These are phyloP conservation scores for Brachionichthys hirsutus DNA, from an alignment of 2,113 vertebrate genomes.

Conservation along the genomic window DNA sequence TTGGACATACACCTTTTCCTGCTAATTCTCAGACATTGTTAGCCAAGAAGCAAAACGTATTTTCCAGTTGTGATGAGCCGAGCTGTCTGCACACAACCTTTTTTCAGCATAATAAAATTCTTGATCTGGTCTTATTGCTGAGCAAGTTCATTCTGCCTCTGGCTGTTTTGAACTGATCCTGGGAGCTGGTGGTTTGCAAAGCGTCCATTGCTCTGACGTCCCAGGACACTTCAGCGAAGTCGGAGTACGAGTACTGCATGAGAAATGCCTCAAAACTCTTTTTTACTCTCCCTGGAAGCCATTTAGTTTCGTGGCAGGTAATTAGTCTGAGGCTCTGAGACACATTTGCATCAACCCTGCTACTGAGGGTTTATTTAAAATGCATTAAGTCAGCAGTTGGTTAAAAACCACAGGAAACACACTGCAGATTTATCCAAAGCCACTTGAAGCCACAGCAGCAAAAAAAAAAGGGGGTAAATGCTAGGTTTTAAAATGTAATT, in stretches of 20 bases:
- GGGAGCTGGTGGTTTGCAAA: background rate
- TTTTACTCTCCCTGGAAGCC: background rate
- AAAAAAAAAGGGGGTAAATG: background rate
- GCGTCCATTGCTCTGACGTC: background rate
- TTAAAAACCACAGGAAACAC: background rate
- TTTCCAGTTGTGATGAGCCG: background rate
- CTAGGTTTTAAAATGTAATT: background rate
- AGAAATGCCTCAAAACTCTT: slow-evolving; percentile 6
- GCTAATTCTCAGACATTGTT: slow-evolving; percentile 35
- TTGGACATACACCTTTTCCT: background rate
- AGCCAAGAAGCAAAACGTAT: slow-evolving; percentile 10
- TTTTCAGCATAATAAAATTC: background rate
- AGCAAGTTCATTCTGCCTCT: background rate
- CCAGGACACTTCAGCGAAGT: background rate
- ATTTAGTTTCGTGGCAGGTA: slow-evolving; percentile 23
- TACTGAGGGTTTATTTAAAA: slow-evolving; percentile 29
- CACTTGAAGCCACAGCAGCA: background rate
- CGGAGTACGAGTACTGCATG: no score
- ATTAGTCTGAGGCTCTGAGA: slow-evolving; percentile 31
- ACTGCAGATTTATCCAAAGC: background rate
- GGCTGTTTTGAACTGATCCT: background rate
- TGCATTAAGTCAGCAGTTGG: slow-evolving; percentile 16
- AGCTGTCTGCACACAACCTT: background rate
- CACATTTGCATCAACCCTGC: slow-evolving; percentile 5
- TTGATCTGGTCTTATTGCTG: background rate